Percentiles rank a stretch among this genome's conserved stretches.
These are phyloP conservation scores for Coilia nasus DNA, from an alignment of 2,797 vertebrate genomes.

Conservation along the genomic window DNA sequence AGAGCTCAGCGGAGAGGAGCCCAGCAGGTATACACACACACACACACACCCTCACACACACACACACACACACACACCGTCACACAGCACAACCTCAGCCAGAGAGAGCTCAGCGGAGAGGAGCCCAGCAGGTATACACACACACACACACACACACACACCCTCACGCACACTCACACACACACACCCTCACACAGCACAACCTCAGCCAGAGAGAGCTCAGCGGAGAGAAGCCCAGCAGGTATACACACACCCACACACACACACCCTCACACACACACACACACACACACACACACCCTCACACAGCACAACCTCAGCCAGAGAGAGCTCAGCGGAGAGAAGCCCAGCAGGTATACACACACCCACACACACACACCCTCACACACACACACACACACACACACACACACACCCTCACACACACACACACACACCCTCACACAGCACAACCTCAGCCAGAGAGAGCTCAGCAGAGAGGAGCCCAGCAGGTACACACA, in stretches of 20 bases:
- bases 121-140: slow-evolving; percentile 77
- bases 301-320: slow-evolving; percentile 87
- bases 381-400: no score
- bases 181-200: not conserved
- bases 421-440: slow-evolving; percentile 66
- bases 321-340: slow-evolving; percentile 64
- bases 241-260: no score
- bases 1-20: no score
- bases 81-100: slow-evolving; percentile 85
- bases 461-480: slow-evolving; percentile 66
- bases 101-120: slow-evolving; percentile 66
- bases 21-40: not conserved
- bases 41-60: not conserved
- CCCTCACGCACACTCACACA: not conserved
- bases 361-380: no score
- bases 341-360: slow-evolving; percentile 75
- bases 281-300: slow-evolving; percentile 71
- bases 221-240: no score
- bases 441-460: slow-evolving; percentile 85
- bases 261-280: no score
- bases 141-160: not conserved
- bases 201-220: no score
- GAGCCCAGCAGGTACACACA: slow-evolving; percentile 73
- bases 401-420: slow-evolving; percentile 61
- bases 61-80: slow-evolving; percentile 50